A percentile compares a stretch with the other conserved stretches of the same genome.
These are phyloP conservation scores for Drosophila rhopaloa DNA, from an alignment of 1,140 invertebrate genomes.

Conservation along the genomic window DNA sequence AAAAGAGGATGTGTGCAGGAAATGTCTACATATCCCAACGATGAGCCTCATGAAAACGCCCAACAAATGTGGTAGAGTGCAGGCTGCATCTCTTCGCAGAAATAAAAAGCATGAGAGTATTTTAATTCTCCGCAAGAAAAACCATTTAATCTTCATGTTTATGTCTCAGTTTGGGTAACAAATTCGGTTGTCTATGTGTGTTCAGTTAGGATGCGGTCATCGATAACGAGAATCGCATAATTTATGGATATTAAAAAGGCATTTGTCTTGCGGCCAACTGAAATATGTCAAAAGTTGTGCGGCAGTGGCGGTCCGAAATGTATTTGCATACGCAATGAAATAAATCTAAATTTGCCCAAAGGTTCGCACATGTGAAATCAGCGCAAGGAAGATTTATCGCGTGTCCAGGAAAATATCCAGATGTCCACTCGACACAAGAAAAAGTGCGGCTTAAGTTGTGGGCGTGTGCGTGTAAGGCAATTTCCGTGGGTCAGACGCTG, in stretches of 20 bases:
- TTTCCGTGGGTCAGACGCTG: constrained; percentile 43
- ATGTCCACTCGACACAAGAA: constrained; percentile 45
- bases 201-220: constrained; percentile 8
- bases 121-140: constrained; percentile 5
- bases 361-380: constrained; percentile 73
- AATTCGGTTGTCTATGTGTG: not conserved
- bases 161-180: constrained; percentile 1
- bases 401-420: constrained; percentile 50
- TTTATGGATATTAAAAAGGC: constrained; percentile 68
- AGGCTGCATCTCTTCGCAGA: constrained; percentile 52
- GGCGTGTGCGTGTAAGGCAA: constrained; percentile 8
- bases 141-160: constrained; percentile 23
- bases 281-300: constrained; percentile 72
- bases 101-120: constrained; percentile 36
- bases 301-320: constrained; percentile 32
- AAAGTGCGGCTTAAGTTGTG: constrained; percentile 12
- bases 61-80: constrained; percentile 52
- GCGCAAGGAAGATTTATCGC: constrained; percentile 67
- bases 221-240: constrained; percentile 36
- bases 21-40: not conserved
- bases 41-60: constrained; percentile 37
- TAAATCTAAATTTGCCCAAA: constrained; percentile 74
- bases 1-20: not conserved
- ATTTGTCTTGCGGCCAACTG: constrained; percentile 63
- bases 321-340: constrained; percentile 56